Conservation (phyloP, 2,888 invertebrate species). For the Brenthis ino region DNA sequence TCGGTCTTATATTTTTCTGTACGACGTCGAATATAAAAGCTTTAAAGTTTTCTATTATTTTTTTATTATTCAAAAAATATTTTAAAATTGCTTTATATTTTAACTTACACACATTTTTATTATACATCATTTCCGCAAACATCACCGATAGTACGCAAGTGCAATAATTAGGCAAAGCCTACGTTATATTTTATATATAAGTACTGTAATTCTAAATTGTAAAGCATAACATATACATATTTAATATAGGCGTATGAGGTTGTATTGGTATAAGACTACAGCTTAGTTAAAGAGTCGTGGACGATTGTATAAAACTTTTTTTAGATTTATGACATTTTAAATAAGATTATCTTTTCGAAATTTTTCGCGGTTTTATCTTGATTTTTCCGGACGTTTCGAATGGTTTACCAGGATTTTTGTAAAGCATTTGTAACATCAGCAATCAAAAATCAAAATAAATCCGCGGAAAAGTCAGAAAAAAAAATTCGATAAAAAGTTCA, state of each 20-base stretch:
- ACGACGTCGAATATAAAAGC: slow-evolving; percentile 11
- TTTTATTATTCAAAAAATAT: slow-evolving; percentile 59
- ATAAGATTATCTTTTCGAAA: too few relatives aligned
- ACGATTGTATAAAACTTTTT: not conserved
- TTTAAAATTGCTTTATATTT: slow-evolving; percentile 1
- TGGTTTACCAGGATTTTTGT: too few relatives aligned
- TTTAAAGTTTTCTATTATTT: slow-evolving; percentile 15
- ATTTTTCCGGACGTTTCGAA: too few relatives aligned
- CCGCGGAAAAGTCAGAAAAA: too few relatives aligned
- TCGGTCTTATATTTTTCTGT: not conserved
- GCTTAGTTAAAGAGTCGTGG: slow-evolving; percentile 2
- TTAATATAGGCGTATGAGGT: slow-evolving; percentile 28
- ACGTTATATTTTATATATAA: slow-evolving; percentile 75
- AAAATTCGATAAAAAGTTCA: not conserved
- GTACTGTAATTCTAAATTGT: slow-evolving; percentile 53
- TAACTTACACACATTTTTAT: not conserved
- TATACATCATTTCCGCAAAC: slow-evolving; percentile 22
- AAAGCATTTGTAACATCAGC: too few relatives aligned
- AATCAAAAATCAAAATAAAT: too few relatives aligned
- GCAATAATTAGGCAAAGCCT: slow-evolving; percentile 82
- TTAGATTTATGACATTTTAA: too few relatives aligned
- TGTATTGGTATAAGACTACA: slow-evolving; percentile 31
- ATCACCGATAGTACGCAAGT: slow-evolving; percentile 65
- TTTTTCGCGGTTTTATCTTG: too few relatives aligned
- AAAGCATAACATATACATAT: slow-evolving; percentile 32